Conservation (phyloP, 2,113 vertebrate species). For the Misgurnus anguillicaudatus region DNA sequence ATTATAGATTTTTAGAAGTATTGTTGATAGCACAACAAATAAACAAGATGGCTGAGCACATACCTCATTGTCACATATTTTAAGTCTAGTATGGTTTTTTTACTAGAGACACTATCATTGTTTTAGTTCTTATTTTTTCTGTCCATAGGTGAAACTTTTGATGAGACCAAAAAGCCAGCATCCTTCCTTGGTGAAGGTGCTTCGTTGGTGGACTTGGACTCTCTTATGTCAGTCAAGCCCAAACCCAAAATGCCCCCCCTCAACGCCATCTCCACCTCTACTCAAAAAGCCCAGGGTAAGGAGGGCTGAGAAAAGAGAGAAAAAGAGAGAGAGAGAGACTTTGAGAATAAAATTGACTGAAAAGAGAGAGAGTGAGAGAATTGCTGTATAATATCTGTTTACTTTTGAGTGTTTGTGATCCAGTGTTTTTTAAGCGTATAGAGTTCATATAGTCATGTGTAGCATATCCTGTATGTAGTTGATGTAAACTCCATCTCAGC, state of each 20-base stretch:
- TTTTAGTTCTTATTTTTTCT: neutral
- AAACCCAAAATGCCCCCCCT: constrained; percentile 56
- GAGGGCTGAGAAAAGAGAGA: constrained; percentile 52
- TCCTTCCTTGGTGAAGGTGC: constrained; percentile 82
- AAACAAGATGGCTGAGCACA: too few species aligned
- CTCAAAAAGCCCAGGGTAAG: constrained; percentile 76
- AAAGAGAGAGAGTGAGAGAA: neutral
- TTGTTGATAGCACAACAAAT: too few species aligned
- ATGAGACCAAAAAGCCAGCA: constrained; percentile 71
- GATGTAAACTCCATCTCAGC: constrained; percentile 47
- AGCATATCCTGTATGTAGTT: constrained; percentile 25
- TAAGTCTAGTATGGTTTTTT: too few species aligned
- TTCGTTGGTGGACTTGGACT: constrained; percentile 81
- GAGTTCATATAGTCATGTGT: constrained; percentile 38
- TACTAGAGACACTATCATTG: too few species aligned
- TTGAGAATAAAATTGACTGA: constrained; percentile 26
- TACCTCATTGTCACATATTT: too few species aligned
- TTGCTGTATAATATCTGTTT: constrained; percentile 27
- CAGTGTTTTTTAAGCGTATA: constrained; percentile 22
- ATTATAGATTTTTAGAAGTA: too few species aligned
- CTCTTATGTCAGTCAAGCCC: constrained; percentile 73
- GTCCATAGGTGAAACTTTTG: constrained; percentile 39
- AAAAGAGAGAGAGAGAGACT: constrained; percentile 29
- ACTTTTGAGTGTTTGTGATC: constrained; percentile 39
- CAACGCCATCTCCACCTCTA: constrained; percentile 39